These are phyloP conservation scores for Netelia fuscicornis DNA, from an alignment of 2,888 invertebrate species.

Conservation along the genomic window DNA sequence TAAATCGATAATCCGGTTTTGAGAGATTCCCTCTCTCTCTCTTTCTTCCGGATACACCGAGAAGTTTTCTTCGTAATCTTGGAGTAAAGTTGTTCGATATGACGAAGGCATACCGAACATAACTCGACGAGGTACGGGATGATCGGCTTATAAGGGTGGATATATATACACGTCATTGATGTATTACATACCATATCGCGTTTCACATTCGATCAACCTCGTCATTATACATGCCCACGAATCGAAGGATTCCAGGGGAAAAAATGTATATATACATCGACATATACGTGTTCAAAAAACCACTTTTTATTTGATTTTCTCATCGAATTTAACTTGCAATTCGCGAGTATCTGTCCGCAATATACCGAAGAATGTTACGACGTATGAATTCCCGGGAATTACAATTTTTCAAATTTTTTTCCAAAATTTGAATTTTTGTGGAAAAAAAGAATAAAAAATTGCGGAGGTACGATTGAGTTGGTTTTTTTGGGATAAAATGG, in stretches of 20 bases:
- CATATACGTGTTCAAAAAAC: neutral
- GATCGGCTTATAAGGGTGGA: constrained; percentile 11
- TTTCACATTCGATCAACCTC: constrained; percentile 24
- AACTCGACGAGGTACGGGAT: neutral
- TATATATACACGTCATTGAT: neutral
- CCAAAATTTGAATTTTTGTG: too few species aligned
- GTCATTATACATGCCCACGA: neutral
- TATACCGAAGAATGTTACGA: too few species aligned
- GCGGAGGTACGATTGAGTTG: too few species aligned
- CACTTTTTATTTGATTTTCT: neutral
- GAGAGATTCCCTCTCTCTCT: neutral
- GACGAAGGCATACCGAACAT: neutral
- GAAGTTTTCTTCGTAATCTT: constrained; percentile 10
- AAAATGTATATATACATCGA: neutral
- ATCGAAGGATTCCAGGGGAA: neutral
- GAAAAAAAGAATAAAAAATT: too few species aligned
- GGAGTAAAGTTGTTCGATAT: constrained; percentile 8
- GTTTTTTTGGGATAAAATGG: too few species aligned
- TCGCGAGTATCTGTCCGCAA: too few species aligned
- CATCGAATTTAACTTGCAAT: neutral
- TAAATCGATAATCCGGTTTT: constrained; percentile 15
- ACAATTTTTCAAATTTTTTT: too few species aligned
- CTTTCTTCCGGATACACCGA: too few species aligned
- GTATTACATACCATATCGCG: constrained; percentile 11
- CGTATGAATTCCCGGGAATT: too few species aligned